phyloP scores from a whole-genome alignment of 2,888 invertebrate genomes.

The Stenurella melanura region DNA sequence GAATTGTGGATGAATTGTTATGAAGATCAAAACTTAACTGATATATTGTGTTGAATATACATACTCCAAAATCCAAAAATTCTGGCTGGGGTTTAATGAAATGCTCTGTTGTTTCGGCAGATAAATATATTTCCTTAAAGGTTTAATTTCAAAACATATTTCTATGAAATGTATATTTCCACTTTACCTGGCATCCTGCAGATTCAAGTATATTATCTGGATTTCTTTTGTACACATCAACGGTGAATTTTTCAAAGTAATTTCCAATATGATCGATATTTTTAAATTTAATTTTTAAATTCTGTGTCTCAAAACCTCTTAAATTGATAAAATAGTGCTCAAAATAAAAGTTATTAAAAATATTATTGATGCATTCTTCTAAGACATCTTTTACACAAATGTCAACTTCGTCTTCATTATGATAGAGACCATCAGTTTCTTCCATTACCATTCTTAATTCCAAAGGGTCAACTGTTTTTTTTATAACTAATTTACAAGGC shows the following conservation, averaged over 20 bases:
- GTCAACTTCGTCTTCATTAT: conserved; percentile 1
- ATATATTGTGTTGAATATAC: conserved; percentile 56
- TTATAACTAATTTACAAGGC: conserved; percentile 49
- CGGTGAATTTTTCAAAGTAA: conserved; percentile 52
- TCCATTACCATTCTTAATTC: conserved; percentile 38
- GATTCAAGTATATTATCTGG: conserved; percentile 1
- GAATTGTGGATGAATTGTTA: conserved; percentile 53
- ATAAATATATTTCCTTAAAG: conserved; percentile 53
- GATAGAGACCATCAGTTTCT: neutral
- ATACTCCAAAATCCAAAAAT: conserved; percentile 57
- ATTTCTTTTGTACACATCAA: conserved; percentile 50
- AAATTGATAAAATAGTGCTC: conserved; percentile 44
- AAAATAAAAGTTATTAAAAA: conserved; percentile 51
- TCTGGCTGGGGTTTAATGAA: conserved; percentile 54
- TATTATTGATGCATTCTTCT: conserved; percentile 46
- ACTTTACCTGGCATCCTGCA: conserved; percentile 39
- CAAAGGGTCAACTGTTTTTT: conserved; percentile 50
- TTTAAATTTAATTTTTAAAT: conserved; percentile 51
- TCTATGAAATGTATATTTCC: neutral
- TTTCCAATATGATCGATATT: conserved; percentile 53
- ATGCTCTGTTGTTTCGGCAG: conserved; percentile 56
- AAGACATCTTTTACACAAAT: conserved; percentile 38
- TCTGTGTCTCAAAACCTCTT: conserved; percentile 28
- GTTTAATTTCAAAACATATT: too few species aligned
- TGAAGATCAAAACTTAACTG: conserved; percentile 53